Base-by-base conservation (phyloP, 53 echinoderm and acorn worm species). In the Paracentrotus lividus region DNA sequence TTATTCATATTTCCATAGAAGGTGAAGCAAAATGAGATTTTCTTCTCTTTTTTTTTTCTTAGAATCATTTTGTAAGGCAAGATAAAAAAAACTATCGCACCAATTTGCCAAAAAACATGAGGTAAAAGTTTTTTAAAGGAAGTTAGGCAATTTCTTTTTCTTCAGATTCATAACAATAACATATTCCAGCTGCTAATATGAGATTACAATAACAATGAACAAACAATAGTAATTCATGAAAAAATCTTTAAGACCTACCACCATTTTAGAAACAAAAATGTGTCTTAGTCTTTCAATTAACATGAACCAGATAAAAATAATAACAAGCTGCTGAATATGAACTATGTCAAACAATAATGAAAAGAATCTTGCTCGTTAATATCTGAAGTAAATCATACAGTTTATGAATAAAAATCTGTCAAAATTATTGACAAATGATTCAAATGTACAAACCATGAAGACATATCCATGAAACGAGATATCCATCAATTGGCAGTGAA, bases 61-160 rank as follows among this genome's bases (percentile, higher is more conserved):
- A 55, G 34, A 86, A 55, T 56, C 34, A 56, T 86, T 86, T 86
- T 86, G 89, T 60, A 89, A 89, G 61, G 59, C 60, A 90, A 90
- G 72, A 90, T 90, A 52, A 64, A 88, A 86, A 90, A 66, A 90
- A n/a, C n/a, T 72, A 90, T 69, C 90, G 72, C 90, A 90, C 90
- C 90, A 72, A 47, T 72, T 53, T 68, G 72, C 90, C 68, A 51
- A 27, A 33, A 69, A 51, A 47, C 51, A 90, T 90, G 90, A 90
- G 90, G 90, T 90, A 89, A 89, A 89, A 53, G n/a, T 40, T 89
- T 88, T 88, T 57, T 60, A 24, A 89, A 86, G 86, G 86, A 86
- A 86, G 86, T 89, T 89, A 59, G 59, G 59, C 64, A 64, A 58
- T 89, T 87, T 55, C 34, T 87, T 87, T 54, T 54, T 54, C 21